Evolutionary conservation across 2,888 invertebrate species (phyloP), one percentile per base, ranked within the genome.

Genomic region (Troides aeacus): DNA sequence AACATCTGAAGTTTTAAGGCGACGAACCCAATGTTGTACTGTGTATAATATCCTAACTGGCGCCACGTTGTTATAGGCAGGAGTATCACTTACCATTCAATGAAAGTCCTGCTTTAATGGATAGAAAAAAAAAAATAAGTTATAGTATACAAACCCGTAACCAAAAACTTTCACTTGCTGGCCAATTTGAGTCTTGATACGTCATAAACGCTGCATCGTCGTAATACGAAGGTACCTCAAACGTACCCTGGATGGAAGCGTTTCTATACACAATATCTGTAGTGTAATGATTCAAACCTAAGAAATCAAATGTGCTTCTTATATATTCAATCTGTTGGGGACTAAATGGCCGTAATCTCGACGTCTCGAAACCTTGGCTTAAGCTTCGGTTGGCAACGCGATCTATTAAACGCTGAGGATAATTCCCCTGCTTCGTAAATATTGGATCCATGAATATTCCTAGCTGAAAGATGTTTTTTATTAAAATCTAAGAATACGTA

Each of bases 361-460:
- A 92, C 36, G 78, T 69, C 0, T 75, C 70, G 65, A 82, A 85
- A 0, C 90, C 90, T 80, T 93, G 90, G 7, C 72, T 74, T 58
- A 79, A 80, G 74, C 94, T 95, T 12, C 93, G 85, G n/a, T 87
- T 83, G 2, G 80, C 88, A 8, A 95, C 87, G 36, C 86, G 84
- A 57, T 93, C 86, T 71, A 92, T 94, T 93, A 95, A 93, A 0
- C 93, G 79, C 75, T 88, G 82, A 2, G 95, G 95, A 81, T 94
- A 95, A 78, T 94, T 94, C 3, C 95, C 94, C 2, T 86, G 78
- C 73, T 84, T 83, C 0, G 91, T 88, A 76, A 93, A 94, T 64
- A 95, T 93, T 1, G 95, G 94, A 85, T 95, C 89, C 1, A 89
- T 86, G 74, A 93, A 93, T 92, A 93, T 93, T 30, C 94, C 94